Evolutionary conservation across 37 sponge, comb jelly and placozoan species (phyloP).

Genomic region (Hexactinellida sp.): DNA sequence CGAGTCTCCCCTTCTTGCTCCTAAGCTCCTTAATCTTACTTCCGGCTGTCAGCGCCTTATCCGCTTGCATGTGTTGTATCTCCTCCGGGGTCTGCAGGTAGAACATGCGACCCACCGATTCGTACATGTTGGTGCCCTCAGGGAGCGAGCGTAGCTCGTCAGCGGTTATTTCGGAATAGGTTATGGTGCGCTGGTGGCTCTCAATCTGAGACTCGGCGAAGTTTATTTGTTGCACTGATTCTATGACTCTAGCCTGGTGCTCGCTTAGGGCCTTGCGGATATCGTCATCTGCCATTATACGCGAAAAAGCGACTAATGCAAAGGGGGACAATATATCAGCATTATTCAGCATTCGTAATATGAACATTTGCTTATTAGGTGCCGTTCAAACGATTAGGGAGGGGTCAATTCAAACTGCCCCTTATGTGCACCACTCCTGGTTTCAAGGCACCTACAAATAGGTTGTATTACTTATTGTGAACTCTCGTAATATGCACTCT

Average conservation of each 20-base stretch:
- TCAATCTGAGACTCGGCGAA: conserved; percentile 19
- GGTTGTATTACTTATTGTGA: too few relatives aligned
- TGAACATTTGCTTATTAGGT: too few relatives aligned
- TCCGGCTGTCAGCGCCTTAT: background rate
- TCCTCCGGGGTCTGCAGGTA: background rate
- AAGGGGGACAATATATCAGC: too few relatives aligned
- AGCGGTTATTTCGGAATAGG: background rate
- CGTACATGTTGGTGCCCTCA: background rate
- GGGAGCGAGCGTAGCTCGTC: background rate
- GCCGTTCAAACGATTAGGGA: too few relatives aligned
- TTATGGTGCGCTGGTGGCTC: background rate
- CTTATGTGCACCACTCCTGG: too few relatives aligned
- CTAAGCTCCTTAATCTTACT: background rate
- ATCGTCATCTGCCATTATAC: background rate
- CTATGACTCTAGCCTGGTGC: conserved; percentile 12
- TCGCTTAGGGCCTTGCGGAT: background rate
- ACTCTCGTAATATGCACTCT: too few relatives aligned
- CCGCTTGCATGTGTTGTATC: background rate
- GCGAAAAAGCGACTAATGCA: background rate
- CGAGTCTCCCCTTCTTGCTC: background rate
- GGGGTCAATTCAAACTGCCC: too few relatives aligned
- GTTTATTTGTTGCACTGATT: background rate
- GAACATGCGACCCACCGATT: conserved; percentile 16
- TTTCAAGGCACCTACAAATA: too few relatives aligned
- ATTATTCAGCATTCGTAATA: too few relatives aligned